Base-by-base conservation (phyloP, 2,888 invertebrate species). In the Alloscopus bannaensis region DNA sequence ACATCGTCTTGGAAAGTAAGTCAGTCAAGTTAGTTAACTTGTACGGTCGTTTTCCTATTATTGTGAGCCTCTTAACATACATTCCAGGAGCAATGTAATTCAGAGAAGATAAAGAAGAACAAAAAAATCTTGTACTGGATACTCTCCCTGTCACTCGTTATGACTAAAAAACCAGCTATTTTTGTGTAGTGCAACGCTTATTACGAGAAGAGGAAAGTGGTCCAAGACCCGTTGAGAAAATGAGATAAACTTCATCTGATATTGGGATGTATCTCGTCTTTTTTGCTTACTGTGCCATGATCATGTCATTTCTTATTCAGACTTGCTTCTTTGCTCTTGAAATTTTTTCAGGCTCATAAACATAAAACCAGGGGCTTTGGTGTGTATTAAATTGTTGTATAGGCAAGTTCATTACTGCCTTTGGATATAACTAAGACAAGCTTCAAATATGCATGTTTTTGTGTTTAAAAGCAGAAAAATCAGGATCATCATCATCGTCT, bases 11-110 rank as follows among this genome's bases (percentile, higher is more conserved):
- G n/a, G 31, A 62, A 28, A 64, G 45, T 64, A 42, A 64, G 47
- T 62, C 45, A 64, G 28, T 64, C 64, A 60, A 64, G 64, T 64
- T 66, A 66, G 66, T 52, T 52, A 66, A 66, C 52, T 52, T 52
- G n/a, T n/a, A 66, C 52, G 28, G 50, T 52, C 22, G 2, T 52
- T 52, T 52, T 18, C 3, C n/a, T 50, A 22, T 50, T 66, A 66
- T 50, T 52, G 2, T 52, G 22, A 26, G n/a, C 50, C 47, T 62
- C 26, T 24, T 28, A 24, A 57, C 18, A 60, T 13, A n/a, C 60
- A 3, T 29, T 29, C 18, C 24, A 55, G n/a, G n/a, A n/a, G n/a
- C n/a, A 42, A 42, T 42, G 42, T n/a, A 42, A 18, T n/a, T 42
- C n/a, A 42, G 18, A 42, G 13, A 18, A 42, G 42, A 42, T 42